Evolutionary conservation across 2,113 vertebrate genomes (phyloP).

Genomic region (Nettapus auritus): DNA sequence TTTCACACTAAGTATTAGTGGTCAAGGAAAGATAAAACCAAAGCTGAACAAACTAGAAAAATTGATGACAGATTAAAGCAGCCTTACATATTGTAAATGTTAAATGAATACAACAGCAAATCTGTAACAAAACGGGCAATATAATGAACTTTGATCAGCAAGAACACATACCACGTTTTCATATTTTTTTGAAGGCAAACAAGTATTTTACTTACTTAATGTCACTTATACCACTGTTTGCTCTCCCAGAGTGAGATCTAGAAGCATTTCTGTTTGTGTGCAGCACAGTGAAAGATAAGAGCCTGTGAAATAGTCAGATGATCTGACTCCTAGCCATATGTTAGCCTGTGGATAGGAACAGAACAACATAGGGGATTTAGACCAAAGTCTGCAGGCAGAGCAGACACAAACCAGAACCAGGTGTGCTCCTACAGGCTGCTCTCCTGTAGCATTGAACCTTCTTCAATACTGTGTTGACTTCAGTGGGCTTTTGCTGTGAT

Average conservation of each 20-base stretch:
- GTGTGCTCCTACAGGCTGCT: conserved; percentile 10
- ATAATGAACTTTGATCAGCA: neutral
- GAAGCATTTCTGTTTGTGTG: neutral
- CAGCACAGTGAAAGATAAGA: neutral
- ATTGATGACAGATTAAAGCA: neutral
- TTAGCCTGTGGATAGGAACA: neutral
- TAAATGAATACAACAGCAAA: neutral
- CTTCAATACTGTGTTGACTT: neutral
- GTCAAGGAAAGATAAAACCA: neutral
- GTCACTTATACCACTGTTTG: neutral
- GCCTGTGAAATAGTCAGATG: conserved; percentile 15
- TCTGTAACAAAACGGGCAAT: neutral
- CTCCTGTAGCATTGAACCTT: neutral
- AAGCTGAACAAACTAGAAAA: neutral
- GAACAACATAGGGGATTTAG: neutral
- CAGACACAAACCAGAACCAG: conserved; percentile 34
- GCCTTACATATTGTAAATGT: neutral
- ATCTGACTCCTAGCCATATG: neutral
- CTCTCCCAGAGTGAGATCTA: neutral
- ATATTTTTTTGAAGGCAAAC: conserved; percentile 24
- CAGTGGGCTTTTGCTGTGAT: neutral
- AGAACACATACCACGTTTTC: neutral
- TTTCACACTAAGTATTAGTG: neutral
- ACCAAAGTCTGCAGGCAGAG: neutral
- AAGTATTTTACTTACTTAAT: neutral